Base-by-base conservation (phyloP, 2,888 invertebrate genomes). In the Mythimna pallens region DNA sequence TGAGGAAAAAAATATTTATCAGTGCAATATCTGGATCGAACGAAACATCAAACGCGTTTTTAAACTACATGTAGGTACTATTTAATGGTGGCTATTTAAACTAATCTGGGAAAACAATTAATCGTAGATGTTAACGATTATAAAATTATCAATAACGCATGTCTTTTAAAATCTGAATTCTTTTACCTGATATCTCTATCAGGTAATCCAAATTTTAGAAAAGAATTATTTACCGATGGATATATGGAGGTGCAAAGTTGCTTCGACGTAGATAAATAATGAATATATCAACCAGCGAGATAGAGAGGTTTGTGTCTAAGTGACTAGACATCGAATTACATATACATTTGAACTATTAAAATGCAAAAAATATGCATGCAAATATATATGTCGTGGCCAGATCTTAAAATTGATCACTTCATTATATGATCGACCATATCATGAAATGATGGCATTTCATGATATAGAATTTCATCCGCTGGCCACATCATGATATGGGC, bases 101-200 rank as follows among this genome's bases (percentile, higher is more conserved):
- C n/a, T 76, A 67, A 72, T 54, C 54, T 55, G 17, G 25, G n/a
- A 25, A 25, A 20, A 7, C 55, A 36, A 25, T 17, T 34, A 20
- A 47, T 77, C 47, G 17, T 78, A 50, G 55, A 78, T 78, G 55
- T 69, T 47, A 76, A 22, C 22, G 55, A 78, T 78, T 17, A 76
- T 7, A 17, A 43, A 14, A 12, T 65, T 54, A 76, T 66, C 77
- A 34, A 36, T 54, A 67, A 43, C 4, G 68, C 52, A 34, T 8
- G 52, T 76, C 12, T 76, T 50, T 77, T 36, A 12, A 34, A 54
- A 67, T 25, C 40, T 52, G 12, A 25, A 66, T 77, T 72, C 3
- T 20, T n/a, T 77, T 36, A 77, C 55, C 30, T 36, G 47, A 57
- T 55, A 36, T 0, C 34, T 43, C 12, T 4, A 43, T 43, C 40